Conservation (phyloP, 2,888 invertebrate species). For the Pristionchus mayeri region DNA sequence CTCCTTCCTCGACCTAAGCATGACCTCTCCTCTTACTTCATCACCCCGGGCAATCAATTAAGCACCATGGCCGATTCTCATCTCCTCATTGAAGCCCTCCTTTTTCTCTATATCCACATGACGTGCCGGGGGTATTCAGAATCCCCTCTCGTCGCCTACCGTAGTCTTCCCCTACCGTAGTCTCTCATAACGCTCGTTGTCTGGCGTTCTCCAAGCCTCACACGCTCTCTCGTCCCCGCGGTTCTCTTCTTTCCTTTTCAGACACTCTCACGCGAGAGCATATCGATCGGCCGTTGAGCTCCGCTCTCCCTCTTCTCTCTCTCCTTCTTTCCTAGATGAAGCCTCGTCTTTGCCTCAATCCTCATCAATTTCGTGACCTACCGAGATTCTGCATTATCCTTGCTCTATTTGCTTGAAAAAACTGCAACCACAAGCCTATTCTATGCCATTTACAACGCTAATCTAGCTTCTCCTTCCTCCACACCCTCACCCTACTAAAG, state of each 20-base stretch:
- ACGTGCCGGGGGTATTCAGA: constrained; percentile 30
- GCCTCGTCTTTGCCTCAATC: not conserved
- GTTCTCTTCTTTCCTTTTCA: not conserved
- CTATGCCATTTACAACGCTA: no score
- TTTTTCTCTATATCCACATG: constrained; percentile 34
- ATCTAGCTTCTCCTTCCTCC: no score
- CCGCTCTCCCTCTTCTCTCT: constrained; percentile 14
- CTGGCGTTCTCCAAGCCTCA: not conserved
- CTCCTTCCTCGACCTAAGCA: no score
- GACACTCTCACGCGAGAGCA: not conserved
- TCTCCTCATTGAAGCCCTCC: not conserved
- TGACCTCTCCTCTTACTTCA: not conserved
- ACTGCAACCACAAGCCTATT: no score
- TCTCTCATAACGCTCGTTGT: constrained; percentile 34
- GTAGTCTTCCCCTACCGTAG: not conserved
- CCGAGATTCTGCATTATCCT: no score
- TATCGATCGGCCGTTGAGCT: constrained; percentile 15
- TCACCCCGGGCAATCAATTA: not conserved
- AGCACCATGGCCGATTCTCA: not conserved
- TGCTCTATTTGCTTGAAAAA: no score
- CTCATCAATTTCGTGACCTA: constrained; percentile 11
- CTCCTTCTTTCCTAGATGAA: not conserved
- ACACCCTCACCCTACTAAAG: no score
- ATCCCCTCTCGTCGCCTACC: constrained; percentile 16
- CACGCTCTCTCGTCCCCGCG: not conserved